phyloP scores from a whole-genome alignment of 1,140 invertebrate genomes.

The Conus ventricosus region DNA sequence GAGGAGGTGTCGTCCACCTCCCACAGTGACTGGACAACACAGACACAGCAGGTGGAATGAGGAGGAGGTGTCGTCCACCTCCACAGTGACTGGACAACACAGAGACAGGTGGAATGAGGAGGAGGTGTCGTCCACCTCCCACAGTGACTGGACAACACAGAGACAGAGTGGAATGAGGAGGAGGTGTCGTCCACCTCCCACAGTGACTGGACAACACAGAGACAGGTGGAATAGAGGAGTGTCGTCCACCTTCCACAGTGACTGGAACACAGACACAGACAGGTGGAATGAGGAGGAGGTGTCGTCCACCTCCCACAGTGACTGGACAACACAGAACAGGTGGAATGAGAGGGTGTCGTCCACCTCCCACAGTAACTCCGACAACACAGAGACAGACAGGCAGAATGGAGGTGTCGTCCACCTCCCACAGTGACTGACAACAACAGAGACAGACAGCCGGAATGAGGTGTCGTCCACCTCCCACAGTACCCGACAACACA shows the following conservation, averaged over 20 bases:
- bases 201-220: background rate
- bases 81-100: background rate
- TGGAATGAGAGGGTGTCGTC: too few relatives aligned
- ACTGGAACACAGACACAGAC: too few relatives aligned
- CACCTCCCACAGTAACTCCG: background rate
- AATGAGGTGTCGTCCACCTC: too few relatives aligned
- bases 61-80: too few relatives aligned
- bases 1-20: background rate
- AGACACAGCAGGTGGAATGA: too few relatives aligned
- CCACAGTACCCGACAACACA: background rate
- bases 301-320: too few relatives aligned
- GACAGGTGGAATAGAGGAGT: background rate
- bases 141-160: background rate
- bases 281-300: too few relatives aligned
- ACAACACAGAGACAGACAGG: too few relatives aligned
- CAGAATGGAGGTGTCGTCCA: too few relatives aligned
- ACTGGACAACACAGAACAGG: background rate
- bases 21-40: background rate
- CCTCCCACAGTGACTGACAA: too few relatives aligned
- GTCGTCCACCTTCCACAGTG: background rate
- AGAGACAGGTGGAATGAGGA: background rate
- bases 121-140: background rate
- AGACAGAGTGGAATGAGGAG: too few relatives aligned
- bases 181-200: too few relatives aligned
- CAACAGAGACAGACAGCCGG: background rate